phyloP scores from a whole-genome alignment of 2,888 invertebrate genomes.

The Rambutsinella grinnellia region DNA sequence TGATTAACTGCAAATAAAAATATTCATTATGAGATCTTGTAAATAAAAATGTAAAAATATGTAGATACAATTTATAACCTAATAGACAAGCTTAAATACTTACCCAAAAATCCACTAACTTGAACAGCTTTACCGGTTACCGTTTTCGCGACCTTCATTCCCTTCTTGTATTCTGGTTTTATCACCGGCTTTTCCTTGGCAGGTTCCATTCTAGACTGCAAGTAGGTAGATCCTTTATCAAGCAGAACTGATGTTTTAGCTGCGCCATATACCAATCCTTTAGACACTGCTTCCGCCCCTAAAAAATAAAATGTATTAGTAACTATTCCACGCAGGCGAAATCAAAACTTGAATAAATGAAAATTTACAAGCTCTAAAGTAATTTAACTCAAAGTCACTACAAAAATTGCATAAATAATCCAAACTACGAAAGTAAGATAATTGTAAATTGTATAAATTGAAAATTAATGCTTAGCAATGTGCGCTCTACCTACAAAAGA shows the following conservation, averaged over 20 bases:
- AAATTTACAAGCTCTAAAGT: too few species aligned
- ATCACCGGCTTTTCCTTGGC: slow-evolving; percentile 71
- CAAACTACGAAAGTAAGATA: too few species aligned
- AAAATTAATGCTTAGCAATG: too few species aligned
- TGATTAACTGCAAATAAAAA: slow-evolving; percentile 69
- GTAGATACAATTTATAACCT: neutral
- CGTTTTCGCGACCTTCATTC: slow-evolving; percentile 76
- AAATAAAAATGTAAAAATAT: neutral
- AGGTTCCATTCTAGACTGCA: slow-evolving; percentile 74
- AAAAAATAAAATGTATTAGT: too few species aligned
- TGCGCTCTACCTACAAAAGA: too few species aligned
- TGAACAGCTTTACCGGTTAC: slow-evolving; percentile 78
- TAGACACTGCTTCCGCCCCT: slow-evolving; percentile 78
- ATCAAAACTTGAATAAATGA: too few species aligned
- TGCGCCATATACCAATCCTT: slow-evolving; percentile 77
- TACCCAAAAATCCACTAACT: slow-evolving; percentile 78
- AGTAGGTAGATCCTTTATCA: slow-evolving; percentile 74
- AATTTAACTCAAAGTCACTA: too few species aligned
- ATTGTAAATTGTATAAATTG: too few species aligned
- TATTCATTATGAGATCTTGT: neutral
- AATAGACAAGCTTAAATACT: slow-evolving; percentile 62
- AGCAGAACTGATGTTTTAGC: slow-evolving; percentile 76
- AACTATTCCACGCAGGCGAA: too few species aligned
- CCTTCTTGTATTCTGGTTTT: slow-evolving; percentile 73
- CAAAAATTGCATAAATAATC: too few species aligned